Evolutionary conservation across 1,140 invertebrate species (phyloP).

Genomic region (Bombus waltoni): DNA sequence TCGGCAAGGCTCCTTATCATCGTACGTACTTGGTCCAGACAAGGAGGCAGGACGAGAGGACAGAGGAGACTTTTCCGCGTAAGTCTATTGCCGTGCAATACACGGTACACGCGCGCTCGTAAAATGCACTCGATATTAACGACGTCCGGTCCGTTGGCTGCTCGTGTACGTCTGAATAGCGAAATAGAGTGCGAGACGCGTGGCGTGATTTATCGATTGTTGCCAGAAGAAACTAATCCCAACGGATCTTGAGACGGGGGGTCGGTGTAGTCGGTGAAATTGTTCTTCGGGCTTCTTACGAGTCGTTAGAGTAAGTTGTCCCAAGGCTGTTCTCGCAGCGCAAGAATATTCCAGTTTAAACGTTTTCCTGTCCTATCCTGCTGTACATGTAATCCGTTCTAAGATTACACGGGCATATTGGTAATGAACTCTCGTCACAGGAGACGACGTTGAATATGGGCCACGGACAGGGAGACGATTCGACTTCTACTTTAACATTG

Average conservation of each 20-base stretch:
- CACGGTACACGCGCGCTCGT: background rate
- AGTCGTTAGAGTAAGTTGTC: background rate
- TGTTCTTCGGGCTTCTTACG: background rate
- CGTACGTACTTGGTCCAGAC: slow-evolving; percentile 49
- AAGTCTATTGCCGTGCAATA: slow-evolving; percentile 33
- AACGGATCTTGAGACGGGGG: too few relatives aligned
- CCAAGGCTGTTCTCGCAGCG: background rate
- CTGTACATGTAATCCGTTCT: background rate
- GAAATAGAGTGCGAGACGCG: slow-evolving; percentile 2
- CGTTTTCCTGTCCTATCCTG: background rate
- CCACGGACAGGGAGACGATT: background rate
- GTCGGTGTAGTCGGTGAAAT: background rate
- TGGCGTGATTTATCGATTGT: slow-evolving; percentile 12
- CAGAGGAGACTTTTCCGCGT: slow-evolving; percentile 49
- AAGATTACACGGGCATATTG: background rate
- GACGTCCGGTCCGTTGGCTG: slow-evolving; percentile 37
- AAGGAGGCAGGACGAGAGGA: slow-evolving; percentile 38
- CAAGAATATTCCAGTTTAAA: background rate
- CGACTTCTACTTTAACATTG: background rate
- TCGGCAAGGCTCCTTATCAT: slow-evolving; percentile 38
- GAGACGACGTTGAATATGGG: background rate
- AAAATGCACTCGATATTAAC: slow-evolving; percentile 39
- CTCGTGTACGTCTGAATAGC: slow-evolving; percentile 3
- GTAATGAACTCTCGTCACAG: background rate
- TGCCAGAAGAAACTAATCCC: background rate